Evolutionary conservation across 2,113 vertebrate genomes (phyloP).

Genomic region (Sylvia atricapilla): DNA sequence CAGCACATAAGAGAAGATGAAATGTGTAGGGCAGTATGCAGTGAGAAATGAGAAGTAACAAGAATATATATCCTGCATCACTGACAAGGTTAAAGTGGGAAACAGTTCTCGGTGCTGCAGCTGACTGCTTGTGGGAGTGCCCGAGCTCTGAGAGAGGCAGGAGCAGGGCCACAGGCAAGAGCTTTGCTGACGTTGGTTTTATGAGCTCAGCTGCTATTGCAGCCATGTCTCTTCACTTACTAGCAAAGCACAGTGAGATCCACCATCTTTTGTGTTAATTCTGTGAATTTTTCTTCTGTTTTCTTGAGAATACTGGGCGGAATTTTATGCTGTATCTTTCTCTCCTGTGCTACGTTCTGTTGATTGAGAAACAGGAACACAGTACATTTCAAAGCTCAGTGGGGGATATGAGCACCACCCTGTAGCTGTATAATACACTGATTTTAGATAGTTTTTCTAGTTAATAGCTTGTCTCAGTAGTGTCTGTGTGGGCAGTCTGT

Average conservation of each 20-base stretch:
- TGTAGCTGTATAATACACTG: background rate
- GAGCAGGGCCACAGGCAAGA: background rate
- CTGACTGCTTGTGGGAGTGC: background rate
- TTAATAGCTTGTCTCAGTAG: background rate
- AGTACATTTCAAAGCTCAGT: background rate
- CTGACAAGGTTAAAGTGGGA: background rate
- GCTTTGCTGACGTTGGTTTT: background rate
- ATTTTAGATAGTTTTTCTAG: background rate
- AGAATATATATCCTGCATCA: background rate
- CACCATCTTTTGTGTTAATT: background rate
- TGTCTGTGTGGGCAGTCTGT: background rate
- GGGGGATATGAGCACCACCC: background rate
- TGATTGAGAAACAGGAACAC: background rate
- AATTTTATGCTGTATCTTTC: background rate
- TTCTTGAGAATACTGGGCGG: background rate
- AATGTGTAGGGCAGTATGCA: background rate
- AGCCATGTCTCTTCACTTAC: background rate
- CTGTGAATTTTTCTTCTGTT: background rate
- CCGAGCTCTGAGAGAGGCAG: background rate
- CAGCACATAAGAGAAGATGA: background rate
- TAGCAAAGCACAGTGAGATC: background rate
- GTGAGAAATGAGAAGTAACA: background rate
- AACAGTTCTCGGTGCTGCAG: background rate
- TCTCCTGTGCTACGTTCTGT: background rate
- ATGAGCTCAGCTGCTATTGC: background rate